phyloP scores from a whole-genome alignment of 2,888 invertebrate species.

The Xestoiulus laeticollis region DNA sequence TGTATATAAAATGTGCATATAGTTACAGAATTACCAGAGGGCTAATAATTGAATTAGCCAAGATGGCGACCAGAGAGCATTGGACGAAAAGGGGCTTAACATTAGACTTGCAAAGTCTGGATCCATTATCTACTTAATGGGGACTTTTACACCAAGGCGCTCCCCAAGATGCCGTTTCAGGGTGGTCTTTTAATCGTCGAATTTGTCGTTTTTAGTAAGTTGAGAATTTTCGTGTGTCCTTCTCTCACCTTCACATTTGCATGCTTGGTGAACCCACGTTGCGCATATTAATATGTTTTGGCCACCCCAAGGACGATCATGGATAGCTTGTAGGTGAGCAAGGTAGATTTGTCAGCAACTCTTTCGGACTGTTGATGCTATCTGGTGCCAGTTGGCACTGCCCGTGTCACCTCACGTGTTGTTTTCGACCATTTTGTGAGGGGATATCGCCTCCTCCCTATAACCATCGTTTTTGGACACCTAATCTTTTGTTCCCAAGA shows the following conservation, averaged over 20 bases:
- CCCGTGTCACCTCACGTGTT: neutral
- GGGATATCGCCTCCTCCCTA: neutral
- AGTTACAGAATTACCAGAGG: no score
- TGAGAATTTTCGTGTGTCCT: neutral
- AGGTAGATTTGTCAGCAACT: neutral
- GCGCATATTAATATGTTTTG: neutral
- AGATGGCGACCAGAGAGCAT: no score
- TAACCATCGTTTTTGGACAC: neutral
- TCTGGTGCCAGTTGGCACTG: neutral
- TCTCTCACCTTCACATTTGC: conserved; percentile 12
- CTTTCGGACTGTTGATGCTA: neutral
- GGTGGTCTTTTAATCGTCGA: neutral
- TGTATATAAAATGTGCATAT: no score
- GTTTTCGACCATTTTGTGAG: neutral
- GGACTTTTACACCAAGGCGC: neutral
- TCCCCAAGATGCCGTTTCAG: neutral
- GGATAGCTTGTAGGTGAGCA: neutral
- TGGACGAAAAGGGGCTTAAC: no score
- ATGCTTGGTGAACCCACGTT: neutral
- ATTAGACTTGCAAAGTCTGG: no score
- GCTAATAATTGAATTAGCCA: no score
- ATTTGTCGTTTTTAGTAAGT: neutral
- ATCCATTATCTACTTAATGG: no score
- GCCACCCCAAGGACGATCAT: neutral
- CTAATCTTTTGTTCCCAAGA: neutral